Evolutionary conservation across 2,888 invertebrate species (phyloP), one percentile per base, ranked within the genome.

Genomic region (Cremastobaeus sp.): DNA sequence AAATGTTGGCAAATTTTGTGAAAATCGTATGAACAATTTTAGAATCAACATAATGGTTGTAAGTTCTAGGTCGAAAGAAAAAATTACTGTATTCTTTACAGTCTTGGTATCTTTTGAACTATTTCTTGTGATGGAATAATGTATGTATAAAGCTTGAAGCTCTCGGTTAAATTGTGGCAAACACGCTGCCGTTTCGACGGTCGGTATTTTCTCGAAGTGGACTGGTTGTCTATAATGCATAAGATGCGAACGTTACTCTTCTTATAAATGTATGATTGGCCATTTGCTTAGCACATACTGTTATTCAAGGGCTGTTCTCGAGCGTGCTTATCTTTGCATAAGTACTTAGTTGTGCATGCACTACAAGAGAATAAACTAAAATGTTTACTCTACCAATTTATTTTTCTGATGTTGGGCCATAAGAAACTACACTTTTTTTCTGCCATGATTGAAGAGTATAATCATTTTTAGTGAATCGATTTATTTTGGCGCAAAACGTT

Each of bases 201-300:
- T 74, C 74, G 77, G 70, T 68, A 59, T 48, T 62, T 47, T 43
- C 43, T 34, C 57, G 57, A 76, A 74, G 72, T 70, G 74, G 50
- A 18, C 45, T 69, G 32, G 21, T 55, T 34, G 76, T 82, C 74
- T 82, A 80, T 84, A 83, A 82, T 82, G 78, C 80, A 84, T 79
- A 77, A 77, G 77, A 82, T 76, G 80, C 81, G 81, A 80, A 81
- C 78, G 76, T 78, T 78, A 79, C 77, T 80, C 79, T 81, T 70
- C 76, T 80, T 76, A 73, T 76, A 75, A 82, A 82, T 81, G 82
- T 80, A 83, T 80, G 80, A 84, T 84, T 83, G 83, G 81, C 81
- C 81, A 84, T 83, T 84, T 82, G 82, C 83, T 81, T 79, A 80
- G 81, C 81, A 84, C 84, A 82, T 80, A 72, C 72, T 75, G 74